Evolutionary conservation across 2,888 invertebrate species (phyloP), one percentile per base, ranked within the genome.

Genomic region (Cryptus viduatorius): DNA sequence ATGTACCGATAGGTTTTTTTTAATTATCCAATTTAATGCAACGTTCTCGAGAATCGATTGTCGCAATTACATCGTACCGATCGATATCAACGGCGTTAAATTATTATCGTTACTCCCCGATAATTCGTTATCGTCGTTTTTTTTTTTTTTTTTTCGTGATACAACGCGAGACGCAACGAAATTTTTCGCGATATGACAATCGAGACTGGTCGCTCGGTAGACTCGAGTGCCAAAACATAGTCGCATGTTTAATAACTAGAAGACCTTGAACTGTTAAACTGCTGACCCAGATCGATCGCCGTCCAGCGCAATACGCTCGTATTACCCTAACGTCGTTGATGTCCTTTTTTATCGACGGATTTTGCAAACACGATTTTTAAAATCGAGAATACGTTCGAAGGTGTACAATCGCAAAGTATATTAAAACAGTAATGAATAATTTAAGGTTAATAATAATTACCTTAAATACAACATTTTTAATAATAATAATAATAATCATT

Each of bases 221-320:
- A 10, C n/a, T 0, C 50, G 50, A 50, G 50, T 10, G 50, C n/a
- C 50, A 50, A 50, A 50, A 14, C 10, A 56, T 14, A 56, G 19
- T 46, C 59, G 31, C 69, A 19, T 29, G 61, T 71, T 69, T 64
- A 42, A 71, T 71, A 79, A 61, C 48, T 29, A n/a, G 46, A 19
- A 71, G 79, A 59, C 79, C 79, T 79, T 71, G 71, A 79, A 79
- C 79, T 64, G 64, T 61, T 61, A 64, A 69, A 69, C 71, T 71
- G 44, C 48, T 71, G 79, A 71, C 79, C 79, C 64, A 71, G 29
- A 71, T 79, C 42, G 71, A 71, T 71, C 69, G 31, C 24, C 24
- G 42, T 61, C 61, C 71, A 64, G 71, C 71, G 71, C 61, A 71
- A 79, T 71, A 71, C 50, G 61, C 31, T 24, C 12, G 78, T 48